phyloP scores from a whole-genome alignment of 2,113 vertebrate genomes.

The Perca schrenkii region DNA sequence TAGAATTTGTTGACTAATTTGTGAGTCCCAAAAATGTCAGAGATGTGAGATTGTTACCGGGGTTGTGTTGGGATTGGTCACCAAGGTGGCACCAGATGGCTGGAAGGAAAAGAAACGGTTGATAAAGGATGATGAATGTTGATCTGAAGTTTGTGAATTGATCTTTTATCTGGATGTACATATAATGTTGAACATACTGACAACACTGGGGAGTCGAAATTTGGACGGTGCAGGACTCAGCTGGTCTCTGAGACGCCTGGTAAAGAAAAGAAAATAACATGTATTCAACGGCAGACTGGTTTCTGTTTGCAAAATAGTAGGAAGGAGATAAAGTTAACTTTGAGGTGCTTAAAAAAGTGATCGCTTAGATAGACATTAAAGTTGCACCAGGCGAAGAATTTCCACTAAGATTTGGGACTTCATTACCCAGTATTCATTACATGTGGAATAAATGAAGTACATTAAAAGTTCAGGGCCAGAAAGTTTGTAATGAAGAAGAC shows the following conservation, averaged over 20 bases:
- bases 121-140: conserved; percentile 21
- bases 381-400: neutral
- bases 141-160: conserved; percentile 8
- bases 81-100: neutral
- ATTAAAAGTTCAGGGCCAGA: neutral
- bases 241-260: conserved; percentile 73
- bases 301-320: conserved; percentile 36
- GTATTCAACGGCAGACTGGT: conserved; percentile 40
- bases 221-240: conserved; percentile 55
- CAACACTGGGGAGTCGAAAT: neutral
- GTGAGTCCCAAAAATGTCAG: neutral
- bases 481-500: neutral
- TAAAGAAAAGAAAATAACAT: neutral
- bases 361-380: neutral
- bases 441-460: neutral
- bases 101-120: neutral
- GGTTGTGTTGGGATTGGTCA: neutral
- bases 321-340: neutral
- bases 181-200: conserved; percentile 27
- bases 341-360: conserved; percentile 4
- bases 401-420: neutral
- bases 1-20: neutral
- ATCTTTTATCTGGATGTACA: conserved; percentile 45
- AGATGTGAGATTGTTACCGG: neutral
- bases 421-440: conserved; percentile 1